Percentiles rank a stretch among this genome's conserved stretches.
phyloP scores from a whole-genome alignment of 2,797 vertebrate genomes.

The Megalops cyprinoides region DNA sequence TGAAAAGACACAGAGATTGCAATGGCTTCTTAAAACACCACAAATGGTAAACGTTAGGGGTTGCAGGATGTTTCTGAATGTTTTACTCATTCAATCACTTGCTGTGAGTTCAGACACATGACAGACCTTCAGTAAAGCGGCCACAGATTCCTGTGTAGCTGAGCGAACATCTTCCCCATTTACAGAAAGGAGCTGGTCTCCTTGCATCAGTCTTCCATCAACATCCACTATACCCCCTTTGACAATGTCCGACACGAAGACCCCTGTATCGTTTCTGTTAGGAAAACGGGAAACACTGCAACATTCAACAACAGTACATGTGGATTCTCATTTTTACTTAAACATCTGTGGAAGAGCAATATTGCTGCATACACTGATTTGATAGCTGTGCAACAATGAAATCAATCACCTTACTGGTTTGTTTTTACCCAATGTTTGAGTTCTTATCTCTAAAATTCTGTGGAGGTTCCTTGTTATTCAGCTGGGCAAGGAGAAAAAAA shows the following conservation, averaged over 20 bases:
- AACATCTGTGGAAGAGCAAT: too few relatives aligned
- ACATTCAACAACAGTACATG: too few relatives aligned
- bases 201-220: slow-evolving; percentile 88
- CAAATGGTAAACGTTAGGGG: too few relatives aligned
- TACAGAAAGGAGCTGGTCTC: slow-evolving; percentile 92
- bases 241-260: slow-evolving; percentile 96
- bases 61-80: too few relatives aligned
- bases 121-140: slow-evolving; percentile 88
- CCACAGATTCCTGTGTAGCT: slow-evolving; percentile 92
- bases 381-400: too few relatives aligned
- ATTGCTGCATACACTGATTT: too few relatives aligned
- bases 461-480: not conserved
- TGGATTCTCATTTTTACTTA: too few relatives aligned
- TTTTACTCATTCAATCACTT: too few relatives aligned
- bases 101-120: not conserved
- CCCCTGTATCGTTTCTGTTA: slow-evolving; percentile 89
- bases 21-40: too few relatives aligned
- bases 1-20: slow-evolving; percentile 54
- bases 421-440: not conserved
- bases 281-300: slow-evolving; percentile 36
- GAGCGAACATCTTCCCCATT: slow-evolving; percentile 90
- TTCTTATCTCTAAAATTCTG: not conserved
- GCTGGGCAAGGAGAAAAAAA: not conserved
- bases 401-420: too few relatives aligned
- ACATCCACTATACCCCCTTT: slow-evolving; percentile 89